Percentiles rank a stretch among this genome's conserved stretches.
Evolutionary conservation across 2,888 invertebrate species (phyloP).

Genomic region (Dorcus parallelipipedus): DNA sequence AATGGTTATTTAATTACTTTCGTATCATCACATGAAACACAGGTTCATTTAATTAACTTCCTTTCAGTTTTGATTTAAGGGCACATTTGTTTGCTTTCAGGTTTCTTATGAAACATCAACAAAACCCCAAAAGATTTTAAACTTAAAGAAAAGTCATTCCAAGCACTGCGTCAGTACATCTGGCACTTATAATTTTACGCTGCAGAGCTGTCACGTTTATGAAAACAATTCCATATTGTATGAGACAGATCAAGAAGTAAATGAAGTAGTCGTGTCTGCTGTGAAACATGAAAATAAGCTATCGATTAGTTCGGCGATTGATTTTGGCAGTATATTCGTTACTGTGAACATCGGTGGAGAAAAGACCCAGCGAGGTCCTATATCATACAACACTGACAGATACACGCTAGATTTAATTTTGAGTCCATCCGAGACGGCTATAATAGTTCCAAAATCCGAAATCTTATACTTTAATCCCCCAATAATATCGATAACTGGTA

Average conservation of each 20-base stretch:
- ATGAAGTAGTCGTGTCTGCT: constrained; percentile 42
- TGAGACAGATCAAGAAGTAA: constrained; percentile 46
- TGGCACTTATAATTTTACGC: constrained; percentile 65
- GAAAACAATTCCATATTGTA: constrained; percentile 42
- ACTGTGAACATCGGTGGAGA: constrained; percentile 26
- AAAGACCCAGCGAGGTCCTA: constrained; percentile 30
- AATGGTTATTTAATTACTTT: constrained; percentile 75
- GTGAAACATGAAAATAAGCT: constrained; percentile 38
- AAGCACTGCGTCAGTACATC: constrained; percentile 71
- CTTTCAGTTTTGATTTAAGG: neutral
- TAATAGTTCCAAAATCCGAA: constrained; percentile 67
- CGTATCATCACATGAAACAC: constrained; percentile 63
- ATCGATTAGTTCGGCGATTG: constrained; percentile 32
- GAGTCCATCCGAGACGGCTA: constrained; percentile 54
- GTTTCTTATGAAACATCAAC: constrained; percentile 48
- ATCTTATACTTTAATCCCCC: constrained; percentile 68
- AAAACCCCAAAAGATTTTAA: constrained; percentile 37
- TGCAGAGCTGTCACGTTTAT: constrained; percentile 82
- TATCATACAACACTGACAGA: constrained; percentile 32
- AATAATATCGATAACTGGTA: constrained; percentile 59
- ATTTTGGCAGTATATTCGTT: constrained; percentile 37
- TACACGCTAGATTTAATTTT: constrained; percentile 48
- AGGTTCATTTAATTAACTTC: constrained; percentile 7
- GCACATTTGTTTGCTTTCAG: constrained; percentile 34
- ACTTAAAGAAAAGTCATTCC: constrained; percentile 63